phyloP scores from a whole-genome alignment of 2,797 vertebrate species.

The Micrastur ruficollis region DNA sequence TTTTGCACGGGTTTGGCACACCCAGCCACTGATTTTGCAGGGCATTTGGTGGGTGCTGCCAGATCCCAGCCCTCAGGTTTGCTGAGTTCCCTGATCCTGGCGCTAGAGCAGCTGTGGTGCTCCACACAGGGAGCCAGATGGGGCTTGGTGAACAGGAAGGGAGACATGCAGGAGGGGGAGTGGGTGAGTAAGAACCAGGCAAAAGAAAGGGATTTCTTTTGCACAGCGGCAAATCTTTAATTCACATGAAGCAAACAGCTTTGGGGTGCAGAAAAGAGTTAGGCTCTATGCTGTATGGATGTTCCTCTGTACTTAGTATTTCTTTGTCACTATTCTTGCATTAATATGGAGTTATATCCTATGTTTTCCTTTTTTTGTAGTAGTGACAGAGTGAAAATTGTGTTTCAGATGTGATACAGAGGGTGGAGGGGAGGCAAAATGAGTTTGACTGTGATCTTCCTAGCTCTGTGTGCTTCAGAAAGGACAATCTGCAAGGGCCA shows the following conservation, averaged over 20 bases:
- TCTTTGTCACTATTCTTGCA: not conserved
- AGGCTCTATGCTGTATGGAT: not conserved
- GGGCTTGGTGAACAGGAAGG: not conserved
- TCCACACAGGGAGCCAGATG: not conserved
- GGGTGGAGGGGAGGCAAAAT: not conserved
- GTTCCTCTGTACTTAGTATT: not conserved
- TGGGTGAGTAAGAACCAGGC: not conserved
- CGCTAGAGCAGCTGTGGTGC: not conserved
- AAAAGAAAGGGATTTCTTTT: not conserved
- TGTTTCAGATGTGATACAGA: not conserved
- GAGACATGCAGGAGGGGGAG: not conserved
- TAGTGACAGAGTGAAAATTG: not conserved
- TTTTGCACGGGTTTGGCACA: not conserved
- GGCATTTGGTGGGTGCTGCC: not conserved
- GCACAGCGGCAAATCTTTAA: not conserved
- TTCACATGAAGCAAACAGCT: fast-evolving
- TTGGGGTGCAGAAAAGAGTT: not conserved
- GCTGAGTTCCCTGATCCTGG: not conserved
- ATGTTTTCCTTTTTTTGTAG: not conserved
- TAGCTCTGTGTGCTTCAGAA: not conserved
- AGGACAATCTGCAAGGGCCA: not conserved
- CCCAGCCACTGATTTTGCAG: not conserved
- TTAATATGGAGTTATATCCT: not conserved
- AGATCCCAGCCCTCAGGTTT: not conserved
- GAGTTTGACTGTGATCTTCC: not conserved